Conservation (phyloP, 2,113 vertebrate species). For the Hippocampus comes region DNA sequence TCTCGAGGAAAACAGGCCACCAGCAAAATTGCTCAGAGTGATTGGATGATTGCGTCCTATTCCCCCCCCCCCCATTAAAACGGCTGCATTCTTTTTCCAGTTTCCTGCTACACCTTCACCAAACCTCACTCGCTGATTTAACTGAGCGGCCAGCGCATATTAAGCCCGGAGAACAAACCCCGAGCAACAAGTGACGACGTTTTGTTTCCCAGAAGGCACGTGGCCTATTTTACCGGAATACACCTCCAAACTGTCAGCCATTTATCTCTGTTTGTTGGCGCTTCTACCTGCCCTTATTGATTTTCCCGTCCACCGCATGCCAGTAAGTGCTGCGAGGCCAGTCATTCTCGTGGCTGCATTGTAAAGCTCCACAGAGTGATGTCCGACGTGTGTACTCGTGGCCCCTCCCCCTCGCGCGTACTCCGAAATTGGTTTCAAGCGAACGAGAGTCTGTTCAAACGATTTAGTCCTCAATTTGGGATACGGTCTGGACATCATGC, state of each 20-base stretch:
- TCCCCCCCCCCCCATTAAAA: conserved; percentile 5
- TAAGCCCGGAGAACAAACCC: background rate
- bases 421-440: conserved; percentile 50
- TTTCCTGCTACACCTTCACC: conserved; percentile 5
- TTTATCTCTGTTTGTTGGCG: conserved; percentile 49
- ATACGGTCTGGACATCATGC: background rate
- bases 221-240: conserved; percentile 11
- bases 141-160: background rate
- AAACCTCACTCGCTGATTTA: background rate
- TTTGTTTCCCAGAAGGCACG: conserved; percentile 3
- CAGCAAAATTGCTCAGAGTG: conserved; percentile 45
- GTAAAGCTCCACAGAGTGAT: conserved; percentile 44
- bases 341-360: conserved; percentile 14
- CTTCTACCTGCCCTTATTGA: conserved; percentile 53
- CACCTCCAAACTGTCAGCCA: conserved; percentile 30
- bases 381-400: conserved; percentile 52
- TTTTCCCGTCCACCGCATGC: conserved; percentile 50
- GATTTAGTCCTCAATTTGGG: conserved; percentile 19
- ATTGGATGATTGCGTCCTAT: conserved; percentile 31
- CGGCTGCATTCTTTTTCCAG: conserved; percentile 9
- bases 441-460: conserved; percentile 40
- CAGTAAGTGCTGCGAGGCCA: conserved; percentile 56
- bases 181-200: background rate
- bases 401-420: conserved; percentile 26
- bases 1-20: conserved; percentile 43